Evolutionary conservation across 2,113 vertebrate genomes (phyloP).

Genomic region (Laticauda colubrina): DNA sequence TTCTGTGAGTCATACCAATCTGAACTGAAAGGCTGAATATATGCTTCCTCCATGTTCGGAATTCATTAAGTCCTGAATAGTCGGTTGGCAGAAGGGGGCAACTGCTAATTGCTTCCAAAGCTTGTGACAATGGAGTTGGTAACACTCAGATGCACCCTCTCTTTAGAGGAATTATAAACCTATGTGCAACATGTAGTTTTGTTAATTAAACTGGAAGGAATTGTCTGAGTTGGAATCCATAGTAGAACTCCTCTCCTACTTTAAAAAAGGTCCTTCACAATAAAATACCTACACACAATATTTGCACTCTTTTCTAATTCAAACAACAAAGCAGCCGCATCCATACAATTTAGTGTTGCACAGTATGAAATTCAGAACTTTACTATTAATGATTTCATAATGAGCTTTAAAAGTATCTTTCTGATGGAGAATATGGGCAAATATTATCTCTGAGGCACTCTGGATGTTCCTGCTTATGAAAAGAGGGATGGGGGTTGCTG

Average conservation of each 20-base stretch:
- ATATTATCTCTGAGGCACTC: too few species aligned
- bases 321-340: not conserved
- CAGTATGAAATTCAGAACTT: not conserved
- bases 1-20: conserved; percentile 9
- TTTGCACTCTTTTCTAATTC: not conserved
- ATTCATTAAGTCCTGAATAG: conserved; percentile 10
- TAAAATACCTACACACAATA: not conserved
- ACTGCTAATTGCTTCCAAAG: not conserved
- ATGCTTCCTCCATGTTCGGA: not conserved
- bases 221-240: not conserved
- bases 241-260: not conserved
- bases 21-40: conserved; percentile 4
- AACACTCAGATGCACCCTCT: not conserved
- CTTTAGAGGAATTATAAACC: not conserved
- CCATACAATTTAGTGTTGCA: not conserved
- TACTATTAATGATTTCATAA: not conserved
- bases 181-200: not conserved
- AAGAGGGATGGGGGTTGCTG: not conserved
- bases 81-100: not conserved
- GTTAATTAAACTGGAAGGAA: not conserved
- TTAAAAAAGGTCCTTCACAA: not conserved
- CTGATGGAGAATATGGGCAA: not conserved
- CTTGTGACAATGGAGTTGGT: not conserved
- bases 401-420: not conserved
- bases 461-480: not conserved